These are phyloP conservation scores for Synergus japonicus DNA, from an alignment of 2,888 invertebrate genomes.

Conservation along the genomic window DNA sequence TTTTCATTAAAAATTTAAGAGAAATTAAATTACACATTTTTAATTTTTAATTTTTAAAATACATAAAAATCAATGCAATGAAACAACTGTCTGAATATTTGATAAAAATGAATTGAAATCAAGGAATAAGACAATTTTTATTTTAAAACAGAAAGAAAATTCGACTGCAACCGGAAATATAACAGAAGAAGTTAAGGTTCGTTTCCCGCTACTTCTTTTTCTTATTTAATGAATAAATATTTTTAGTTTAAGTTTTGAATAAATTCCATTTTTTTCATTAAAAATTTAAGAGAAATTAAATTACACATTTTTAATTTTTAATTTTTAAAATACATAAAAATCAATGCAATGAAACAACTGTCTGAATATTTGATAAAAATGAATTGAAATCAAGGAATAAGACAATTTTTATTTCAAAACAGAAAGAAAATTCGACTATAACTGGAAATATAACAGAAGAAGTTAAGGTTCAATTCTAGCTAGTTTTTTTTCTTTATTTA, in stretches of 20 bases:
- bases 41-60: no score
- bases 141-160: background rate
- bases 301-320: background rate
- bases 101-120: background rate
- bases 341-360: no score
- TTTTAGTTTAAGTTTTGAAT: no score
- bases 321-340: no score
- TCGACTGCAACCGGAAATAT: background rate
- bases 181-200: background rate
- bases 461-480: background rate
- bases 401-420: background rate
- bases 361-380: no score
- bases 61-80: no score
- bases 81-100: no score
- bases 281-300: background rate
- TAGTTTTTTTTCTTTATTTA: no score
- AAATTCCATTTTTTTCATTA: no score
- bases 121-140: background rate
- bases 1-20: no score
- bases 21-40: background rate
- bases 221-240: no score
- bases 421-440: background rate
- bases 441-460: background rate
- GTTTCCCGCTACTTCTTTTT: background rate
- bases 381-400: background rate